Evolutionary conservation across 2,888 invertebrate genomes (phyloP), one percentile per base, ranked within the genome.

Genomic region (Timema podura): DNA sequence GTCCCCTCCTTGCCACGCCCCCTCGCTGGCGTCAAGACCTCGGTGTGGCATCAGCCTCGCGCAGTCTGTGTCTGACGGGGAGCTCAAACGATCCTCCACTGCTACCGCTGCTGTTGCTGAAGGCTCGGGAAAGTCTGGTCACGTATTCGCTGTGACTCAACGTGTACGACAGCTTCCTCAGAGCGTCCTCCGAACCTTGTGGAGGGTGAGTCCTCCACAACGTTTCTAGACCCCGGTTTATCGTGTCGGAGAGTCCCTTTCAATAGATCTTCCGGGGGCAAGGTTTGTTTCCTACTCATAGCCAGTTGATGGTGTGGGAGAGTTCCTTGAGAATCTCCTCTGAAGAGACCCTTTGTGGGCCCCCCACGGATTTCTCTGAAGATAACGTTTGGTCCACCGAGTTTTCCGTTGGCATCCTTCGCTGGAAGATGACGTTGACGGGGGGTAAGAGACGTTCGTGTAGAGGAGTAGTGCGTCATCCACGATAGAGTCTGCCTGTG

Each of bases 401-500:
- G 30, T 30, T 48, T 6, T 69, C 67, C 70, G 70, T 9, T 71
- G 51, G 47, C 74, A 73, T 9, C 76, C 75, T 51, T 77, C 7
- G 66, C 16, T 10, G 67, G 67, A n/a, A 13, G 11, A 15, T 68
- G 30, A 6, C 30, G 57, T 10, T 46, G 49, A 49, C 61, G 64
- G 78, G 68, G 75, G 73, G 70, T 78, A 77, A 74, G 77, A 79
- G 48, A 80, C 75, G 71, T 79, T 81, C 13, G 81, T 81, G 74
- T 81, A 82, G 13, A 81, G 75, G 11, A 82, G 71, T 15, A 81
- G 76, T 46, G 80, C 79, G 70, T 82, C 81, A 71, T 82, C 82
- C 0, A 82, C 80, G 48, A 82, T 71, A 0, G 81, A 80, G 75
- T 81, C 81, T 73, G 49, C 49, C 8, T 48, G 13, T 6, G 47